These are phyloP conservation scores for Gibbula magus DNA, from an alignment of 2,888 invertebrate species.

Conservation along the genomic window DNA sequence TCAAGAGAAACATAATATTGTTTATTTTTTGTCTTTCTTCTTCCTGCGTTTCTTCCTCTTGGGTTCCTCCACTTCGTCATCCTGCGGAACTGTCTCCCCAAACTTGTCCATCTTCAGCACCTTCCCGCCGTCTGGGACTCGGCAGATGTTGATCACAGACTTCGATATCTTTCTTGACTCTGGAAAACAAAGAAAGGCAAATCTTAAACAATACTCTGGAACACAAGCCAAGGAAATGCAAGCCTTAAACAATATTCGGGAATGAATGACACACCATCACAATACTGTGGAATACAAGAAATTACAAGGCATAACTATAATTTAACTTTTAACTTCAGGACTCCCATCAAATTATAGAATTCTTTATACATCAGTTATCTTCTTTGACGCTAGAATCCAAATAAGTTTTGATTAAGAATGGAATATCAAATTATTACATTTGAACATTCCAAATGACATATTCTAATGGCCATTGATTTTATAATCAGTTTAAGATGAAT, in stretches of 20 bases:
- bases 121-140: not conserved
- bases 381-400: too few species aligned
- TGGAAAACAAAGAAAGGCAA: not conserved
- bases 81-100: not conserved
- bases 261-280: not conserved
- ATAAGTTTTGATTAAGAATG: too few species aligned
- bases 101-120: not conserved
- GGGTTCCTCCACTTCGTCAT: not conserved
- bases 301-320: too few species aligned
- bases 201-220: not conserved
- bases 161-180: constrained; percentile 37
- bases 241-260: not conserved
- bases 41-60: not conserved
- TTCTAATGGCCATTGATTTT: too few species aligned
- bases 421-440: too few species aligned
- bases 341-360: too few species aligned
- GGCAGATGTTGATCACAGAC: constrained; percentile 33
- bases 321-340: too few species aligned
- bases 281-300: not conserved
- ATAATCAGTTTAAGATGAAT: too few species aligned
- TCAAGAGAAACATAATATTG: not conserved
- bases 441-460: too few species aligned
- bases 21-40: not conserved
- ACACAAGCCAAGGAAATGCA: not conserved
- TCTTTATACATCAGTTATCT: too few species aligned